phyloP scores from a whole-genome alignment of 2,797 vertebrate genomes.

The Brachyalestes nurse region DNA sequence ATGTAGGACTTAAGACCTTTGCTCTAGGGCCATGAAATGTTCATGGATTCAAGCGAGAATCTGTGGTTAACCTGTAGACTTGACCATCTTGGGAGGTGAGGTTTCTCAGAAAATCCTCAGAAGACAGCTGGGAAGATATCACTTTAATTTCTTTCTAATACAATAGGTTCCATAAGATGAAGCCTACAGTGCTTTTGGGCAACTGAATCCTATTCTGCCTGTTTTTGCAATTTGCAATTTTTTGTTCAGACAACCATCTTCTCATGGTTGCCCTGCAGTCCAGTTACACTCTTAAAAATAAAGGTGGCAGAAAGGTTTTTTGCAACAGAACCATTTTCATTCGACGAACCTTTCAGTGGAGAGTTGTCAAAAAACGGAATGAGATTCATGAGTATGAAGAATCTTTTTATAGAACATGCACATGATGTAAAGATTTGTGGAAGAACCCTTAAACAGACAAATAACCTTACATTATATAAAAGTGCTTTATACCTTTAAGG shows the following conservation, averaged over 20 bases:
- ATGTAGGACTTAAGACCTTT: slow-evolving; percentile 22
- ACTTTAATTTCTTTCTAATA: neutral
- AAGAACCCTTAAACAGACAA: too few species aligned
- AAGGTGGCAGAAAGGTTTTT: too few species aligned
- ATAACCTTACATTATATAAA: too few species aligned
- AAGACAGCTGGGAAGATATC: neutral
- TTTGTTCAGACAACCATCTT: neutral
- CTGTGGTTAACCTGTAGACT: slow-evolving; percentile 3
- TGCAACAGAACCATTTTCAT: too few species aligned
- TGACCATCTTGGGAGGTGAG: neutral
- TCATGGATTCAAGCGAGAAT: slow-evolving; percentile 41
- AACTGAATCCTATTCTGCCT: slow-evolving; percentile 1
- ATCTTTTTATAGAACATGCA: too few species aligned
- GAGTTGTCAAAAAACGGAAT: too few species aligned
- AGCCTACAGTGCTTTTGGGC: neutral
- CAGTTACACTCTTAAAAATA: neutral
- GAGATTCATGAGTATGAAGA: too few species aligned
- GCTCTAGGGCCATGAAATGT: slow-evolving; percentile 46
- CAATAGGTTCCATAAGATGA: neutral
- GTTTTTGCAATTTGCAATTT: slow-evolving; percentile 10
- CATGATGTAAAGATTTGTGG: too few species aligned
- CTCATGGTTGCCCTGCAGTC: neutral
- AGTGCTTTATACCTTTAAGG: too few species aligned
- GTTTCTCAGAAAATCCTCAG: neutral
- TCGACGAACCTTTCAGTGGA: too few species aligned